Conservation (phyloP, 2,797 vertebrate species). For the Helicolenus hilgendorfi region DNA sequence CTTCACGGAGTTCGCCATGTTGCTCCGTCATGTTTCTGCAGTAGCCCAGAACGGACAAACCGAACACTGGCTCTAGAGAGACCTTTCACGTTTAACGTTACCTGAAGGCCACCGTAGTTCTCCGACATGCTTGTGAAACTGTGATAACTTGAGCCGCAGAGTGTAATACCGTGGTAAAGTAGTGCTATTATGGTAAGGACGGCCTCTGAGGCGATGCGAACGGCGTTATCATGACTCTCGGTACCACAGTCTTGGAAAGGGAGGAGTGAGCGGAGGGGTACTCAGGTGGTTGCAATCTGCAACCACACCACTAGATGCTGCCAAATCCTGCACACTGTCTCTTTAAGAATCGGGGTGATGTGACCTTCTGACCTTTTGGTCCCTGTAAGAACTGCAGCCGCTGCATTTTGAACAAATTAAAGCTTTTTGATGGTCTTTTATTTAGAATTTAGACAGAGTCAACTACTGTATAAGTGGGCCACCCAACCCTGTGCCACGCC, state of each 20-base stretch:
- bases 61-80: no score
- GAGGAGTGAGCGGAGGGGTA: not conserved
- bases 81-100: no score
- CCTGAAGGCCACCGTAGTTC: not conserved
- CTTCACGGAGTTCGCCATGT: no score
- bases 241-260: no score
- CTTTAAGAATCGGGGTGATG: not conserved
- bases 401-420: not conserved
- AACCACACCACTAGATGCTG: not conserved
- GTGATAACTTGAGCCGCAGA: not conserved
- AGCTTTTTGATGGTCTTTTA: not conserved
- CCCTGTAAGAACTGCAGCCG: not conserved
- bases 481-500: no score
- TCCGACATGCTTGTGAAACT: not conserved
- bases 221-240: no score
- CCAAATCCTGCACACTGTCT: accelerated
- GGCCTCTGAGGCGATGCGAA: no score
- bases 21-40: no score
- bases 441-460: not conserved
- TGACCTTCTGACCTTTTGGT: accelerated
- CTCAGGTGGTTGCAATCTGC: not conserved
- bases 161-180: no score
- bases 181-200: no score
- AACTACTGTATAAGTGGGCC: no score
- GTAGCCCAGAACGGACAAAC: no score